Evolutionary conservation across 2,888 invertebrate species (phyloP).

Genomic region (Conus canariensis): DNA sequence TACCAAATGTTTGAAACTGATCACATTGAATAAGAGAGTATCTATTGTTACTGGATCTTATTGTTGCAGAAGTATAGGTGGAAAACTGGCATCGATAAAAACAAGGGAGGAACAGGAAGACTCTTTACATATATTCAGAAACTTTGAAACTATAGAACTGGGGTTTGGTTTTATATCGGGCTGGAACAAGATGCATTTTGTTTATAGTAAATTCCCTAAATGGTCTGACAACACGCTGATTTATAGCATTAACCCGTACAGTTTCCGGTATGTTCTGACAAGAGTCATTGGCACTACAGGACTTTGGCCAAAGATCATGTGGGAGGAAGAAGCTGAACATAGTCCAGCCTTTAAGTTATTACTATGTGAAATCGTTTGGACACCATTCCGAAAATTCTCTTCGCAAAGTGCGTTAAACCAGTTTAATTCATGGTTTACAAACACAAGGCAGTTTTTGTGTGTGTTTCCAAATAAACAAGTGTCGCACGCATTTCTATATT

Average conservation of each 20-base stretch:
- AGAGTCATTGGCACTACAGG: background rate
- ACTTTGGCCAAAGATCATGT: background rate
- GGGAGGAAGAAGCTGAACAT: background rate
- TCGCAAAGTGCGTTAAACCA: background rate
- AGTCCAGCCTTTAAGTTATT: background rate
- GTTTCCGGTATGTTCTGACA: background rate
- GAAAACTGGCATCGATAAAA: background rate
- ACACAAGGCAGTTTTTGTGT: background rate
- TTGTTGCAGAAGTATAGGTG: background rate
- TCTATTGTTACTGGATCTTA: too few relatives aligned
- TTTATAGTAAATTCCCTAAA: background rate
- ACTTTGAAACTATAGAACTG: background rate
- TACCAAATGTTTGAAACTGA: background rate
- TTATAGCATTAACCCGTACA: background rate
- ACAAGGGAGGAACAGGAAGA: background rate
- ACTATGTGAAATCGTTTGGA: background rate
- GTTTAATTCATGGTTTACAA: background rate
- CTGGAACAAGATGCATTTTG: background rate
- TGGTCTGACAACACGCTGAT: background rate
- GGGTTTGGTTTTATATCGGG: background rate
- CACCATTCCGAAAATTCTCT: background rate
- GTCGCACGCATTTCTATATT: too few relatives aligned
- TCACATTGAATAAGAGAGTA: background rate
- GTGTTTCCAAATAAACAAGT: background rate
- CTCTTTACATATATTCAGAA: background rate